Conservation (phyloP, 2,888 invertebrate species). For the Caenorhabditis sulstoni region DNA sequence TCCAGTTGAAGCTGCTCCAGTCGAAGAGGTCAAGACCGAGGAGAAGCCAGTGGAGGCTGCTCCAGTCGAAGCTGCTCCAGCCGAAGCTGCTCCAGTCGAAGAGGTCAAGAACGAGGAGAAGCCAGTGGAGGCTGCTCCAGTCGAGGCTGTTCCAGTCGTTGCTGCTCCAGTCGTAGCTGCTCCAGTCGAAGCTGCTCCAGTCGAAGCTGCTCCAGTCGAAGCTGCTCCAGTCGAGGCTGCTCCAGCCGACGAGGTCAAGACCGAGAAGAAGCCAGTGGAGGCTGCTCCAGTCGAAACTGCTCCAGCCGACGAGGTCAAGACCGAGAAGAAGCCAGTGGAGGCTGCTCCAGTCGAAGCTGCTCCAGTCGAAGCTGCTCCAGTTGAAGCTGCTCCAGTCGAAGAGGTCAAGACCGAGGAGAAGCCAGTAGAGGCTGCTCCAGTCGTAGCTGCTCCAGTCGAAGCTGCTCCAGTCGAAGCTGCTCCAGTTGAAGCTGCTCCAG, state of each 20-base stretch:
- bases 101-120: too few relatives aligned
- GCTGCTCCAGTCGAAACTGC: too few relatives aligned
- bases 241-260: background rate
- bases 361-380: slow-evolving; percentile 19
- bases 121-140: too few relatives aligned
- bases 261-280: slow-evolving; percentile 6
- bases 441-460: background rate
- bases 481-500: too few relatives aligned
- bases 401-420: too few relatives aligned
- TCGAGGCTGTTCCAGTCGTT: slow-evolving; percentile 6
- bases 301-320: slow-evolving; percentile 6
- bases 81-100: background rate
- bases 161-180: slow-evolving; percentile 9
- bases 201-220: slow-evolving; percentile 14
- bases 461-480: too few relatives aligned
- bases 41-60: too few relatives aligned
- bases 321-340: slow-evolving; percentile 6
- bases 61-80: too few relatives aligned
- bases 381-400: too few relatives aligned
- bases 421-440: slow-evolving; percentile 3
- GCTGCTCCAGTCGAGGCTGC: too few relatives aligned
- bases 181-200: slow-evolving; percentile 12
- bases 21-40: too few relatives aligned
- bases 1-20: too few relatives aligned
- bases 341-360: background rate